Evolutionary conservation across 2,113 vertebrate species (phyloP).

Genomic region (Oxyruncus cristatus): DNA sequence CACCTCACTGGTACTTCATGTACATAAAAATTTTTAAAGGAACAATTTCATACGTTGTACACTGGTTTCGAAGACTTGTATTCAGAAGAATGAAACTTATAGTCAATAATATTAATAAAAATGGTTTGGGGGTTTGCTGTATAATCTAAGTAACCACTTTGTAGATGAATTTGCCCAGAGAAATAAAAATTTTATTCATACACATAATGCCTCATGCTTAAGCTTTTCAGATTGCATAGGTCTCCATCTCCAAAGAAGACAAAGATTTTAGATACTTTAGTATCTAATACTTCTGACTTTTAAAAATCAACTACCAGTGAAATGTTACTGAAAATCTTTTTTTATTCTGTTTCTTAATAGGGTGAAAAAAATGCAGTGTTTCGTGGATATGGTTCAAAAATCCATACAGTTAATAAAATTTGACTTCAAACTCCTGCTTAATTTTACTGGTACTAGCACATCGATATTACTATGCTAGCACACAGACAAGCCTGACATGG

Average conservation of each 20-base stretch:
- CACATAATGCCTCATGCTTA: background rate
- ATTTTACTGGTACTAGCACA: background rate
- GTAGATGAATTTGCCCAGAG: background rate
- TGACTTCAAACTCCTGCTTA: background rate
- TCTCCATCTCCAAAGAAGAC: background rate
- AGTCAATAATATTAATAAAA: background rate
- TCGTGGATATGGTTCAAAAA: background rate
- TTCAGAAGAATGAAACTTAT: background rate
- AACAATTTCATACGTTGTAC: background rate
- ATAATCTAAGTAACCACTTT: background rate
- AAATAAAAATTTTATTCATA: background rate
- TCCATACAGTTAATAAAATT: background rate
- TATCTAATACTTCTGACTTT: background rate
- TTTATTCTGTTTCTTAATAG: background rate
- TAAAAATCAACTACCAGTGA: background rate
- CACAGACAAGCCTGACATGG: rapidly evolving
- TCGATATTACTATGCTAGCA: background rate
- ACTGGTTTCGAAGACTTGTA: background rate
- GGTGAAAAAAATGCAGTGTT: background rate
- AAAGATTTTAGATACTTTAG: background rate
- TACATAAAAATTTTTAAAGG: background rate
- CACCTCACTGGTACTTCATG: background rate
- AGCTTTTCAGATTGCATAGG: background rate
- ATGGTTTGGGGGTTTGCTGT: background rate
- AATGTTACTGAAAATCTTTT: background rate